Conservation (phyloP, 2,113 vertebrate genomes). For the Tetraodon nigroviridis region DNA sequence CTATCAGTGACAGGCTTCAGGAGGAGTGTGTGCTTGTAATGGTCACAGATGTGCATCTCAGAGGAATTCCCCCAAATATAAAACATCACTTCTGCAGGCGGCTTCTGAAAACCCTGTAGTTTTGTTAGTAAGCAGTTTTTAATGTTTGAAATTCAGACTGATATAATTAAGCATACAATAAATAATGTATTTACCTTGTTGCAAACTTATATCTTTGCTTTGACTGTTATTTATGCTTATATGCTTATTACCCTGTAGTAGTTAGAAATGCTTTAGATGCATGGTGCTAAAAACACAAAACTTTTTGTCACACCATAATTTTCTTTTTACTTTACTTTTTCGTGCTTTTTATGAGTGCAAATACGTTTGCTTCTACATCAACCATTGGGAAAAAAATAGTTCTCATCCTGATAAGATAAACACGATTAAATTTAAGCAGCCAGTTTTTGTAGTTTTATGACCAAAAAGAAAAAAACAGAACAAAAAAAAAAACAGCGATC, state of each 20-base stretch:
- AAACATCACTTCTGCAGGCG: conserved; percentile 24
- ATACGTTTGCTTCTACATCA: too few relatives aligned
- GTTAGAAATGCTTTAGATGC: conserved; percentile 9
- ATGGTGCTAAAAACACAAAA: too few relatives aligned
- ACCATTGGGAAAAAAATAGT: too few relatives aligned
- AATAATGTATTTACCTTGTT: too few relatives aligned
- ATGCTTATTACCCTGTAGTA: background rate
- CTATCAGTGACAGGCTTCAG: conserved; percentile 62
- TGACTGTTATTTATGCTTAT: too few relatives aligned
- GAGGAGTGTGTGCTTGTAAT: conserved; percentile 51
- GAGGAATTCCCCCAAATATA: conserved; percentile 30
- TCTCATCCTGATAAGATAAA: too few relatives aligned
- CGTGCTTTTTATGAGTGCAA: too few relatives aligned
- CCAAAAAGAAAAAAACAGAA: background rate
- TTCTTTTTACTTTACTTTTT: too few relatives aligned
- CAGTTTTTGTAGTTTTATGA: background rate
- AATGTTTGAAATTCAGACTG: conserved; percentile 9
- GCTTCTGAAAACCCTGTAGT: conserved; percentile 22
- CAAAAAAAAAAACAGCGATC: too few relatives aligned
- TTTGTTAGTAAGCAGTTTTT: conserved; percentile 25
- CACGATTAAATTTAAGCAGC: too few relatives aligned
- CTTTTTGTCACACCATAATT: too few relatives aligned
- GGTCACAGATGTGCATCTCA: conserved; percentile 30
- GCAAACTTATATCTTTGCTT: too few relatives aligned
- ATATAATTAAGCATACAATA: conserved; percentile 1